Percentiles rank a stretch among this genome's conserved stretches.
phyloP scores from a whole-genome alignment of 2,113 vertebrate species.

The Leptodactylus fuscus region DNA sequence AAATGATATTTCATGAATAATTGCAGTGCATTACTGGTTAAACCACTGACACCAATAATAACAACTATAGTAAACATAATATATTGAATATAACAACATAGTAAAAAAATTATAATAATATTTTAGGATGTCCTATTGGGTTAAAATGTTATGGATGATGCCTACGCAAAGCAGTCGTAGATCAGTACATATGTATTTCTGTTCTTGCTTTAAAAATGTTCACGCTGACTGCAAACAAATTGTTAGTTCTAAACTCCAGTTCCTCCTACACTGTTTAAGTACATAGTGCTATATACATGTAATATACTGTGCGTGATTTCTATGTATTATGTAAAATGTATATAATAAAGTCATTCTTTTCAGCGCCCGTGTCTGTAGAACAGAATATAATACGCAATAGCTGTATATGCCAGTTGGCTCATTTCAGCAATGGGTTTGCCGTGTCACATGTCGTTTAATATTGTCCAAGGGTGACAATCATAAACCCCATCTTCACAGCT shows the following conservation, averaged over 20 bases:
- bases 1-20: too few species aligned
- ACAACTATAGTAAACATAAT: too few species aligned
- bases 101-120: too few species aligned
- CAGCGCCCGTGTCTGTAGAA: neutral
- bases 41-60: too few species aligned
- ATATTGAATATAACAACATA: too few species aligned
- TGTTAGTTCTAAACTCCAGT: slow-evolving; percentile 1
- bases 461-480: neutral
- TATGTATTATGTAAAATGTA: slow-evolving; percentile 7
- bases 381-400: neutral
- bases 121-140: neutral
- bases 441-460: neutral
- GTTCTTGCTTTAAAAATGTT: slow-evolving; percentile 28
- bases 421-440: neutral
- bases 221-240: neutral
- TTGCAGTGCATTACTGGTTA: too few species aligned
- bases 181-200: too few species aligned
- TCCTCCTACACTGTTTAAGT: slow-evolving; percentile 9
- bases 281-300: neutral
- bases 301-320: neutral
- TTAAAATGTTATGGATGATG: too few species aligned
- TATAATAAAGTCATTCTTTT: neutral
- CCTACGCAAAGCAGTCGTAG: too few species aligned
- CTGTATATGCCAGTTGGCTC: neutral
- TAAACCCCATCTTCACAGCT: slow-evolving; percentile 23